Percentiles rank a stretch among this genome's conserved stretches.
Evolutionary conservation across 1,140 invertebrate species (phyloP).

Genomic region (Carposina sasakii): DNA sequence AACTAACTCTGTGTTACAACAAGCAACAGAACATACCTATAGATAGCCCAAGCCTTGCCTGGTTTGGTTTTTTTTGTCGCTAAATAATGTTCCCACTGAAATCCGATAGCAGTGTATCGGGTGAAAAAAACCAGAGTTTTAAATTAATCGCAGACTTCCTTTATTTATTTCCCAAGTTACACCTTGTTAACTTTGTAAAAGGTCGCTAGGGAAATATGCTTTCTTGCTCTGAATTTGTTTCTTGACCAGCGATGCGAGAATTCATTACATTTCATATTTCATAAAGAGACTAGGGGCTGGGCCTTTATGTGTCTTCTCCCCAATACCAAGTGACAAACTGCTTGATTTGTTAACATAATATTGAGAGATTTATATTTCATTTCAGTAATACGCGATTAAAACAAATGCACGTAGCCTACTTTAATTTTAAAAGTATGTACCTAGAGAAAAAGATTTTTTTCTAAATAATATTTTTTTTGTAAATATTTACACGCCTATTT

Average conservation of each 20-base stretch:
- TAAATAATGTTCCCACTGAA: too few species aligned
- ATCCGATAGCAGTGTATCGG: too few species aligned
- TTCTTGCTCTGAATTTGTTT: slow-evolving; percentile 53
- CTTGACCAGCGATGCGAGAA: slow-evolving; percentile 44
- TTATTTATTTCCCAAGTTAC: slow-evolving; percentile 42
- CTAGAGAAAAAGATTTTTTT: too few species aligned
- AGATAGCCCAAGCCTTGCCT: too few species aligned
- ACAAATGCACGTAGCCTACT: not conserved
- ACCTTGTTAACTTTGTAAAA: slow-evolving; percentile 63
- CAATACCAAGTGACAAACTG: too few species aligned
- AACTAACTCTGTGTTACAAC: too few species aligned
- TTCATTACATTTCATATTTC: slow-evolving; percentile 38
- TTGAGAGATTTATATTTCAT: not conserved
- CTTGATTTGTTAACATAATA: not conserved
- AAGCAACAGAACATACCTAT: too few species aligned
- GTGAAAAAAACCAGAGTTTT: not conserved
- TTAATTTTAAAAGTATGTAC: not conserved
- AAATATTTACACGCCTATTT: too few species aligned
- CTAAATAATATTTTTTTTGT: too few species aligned
- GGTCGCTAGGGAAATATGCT: slow-evolving; percentile 57
- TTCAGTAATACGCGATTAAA: not conserved
- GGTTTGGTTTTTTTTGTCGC: too few species aligned
- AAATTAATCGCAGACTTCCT: slow-evolving; percentile 5
- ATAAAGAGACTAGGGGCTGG: slow-evolving; percentile 30
- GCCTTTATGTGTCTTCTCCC: too few species aligned